phyloP scores from a whole-genome alignment of 2,113 vertebrate species.

The Chionomys nivalis region DNA sequence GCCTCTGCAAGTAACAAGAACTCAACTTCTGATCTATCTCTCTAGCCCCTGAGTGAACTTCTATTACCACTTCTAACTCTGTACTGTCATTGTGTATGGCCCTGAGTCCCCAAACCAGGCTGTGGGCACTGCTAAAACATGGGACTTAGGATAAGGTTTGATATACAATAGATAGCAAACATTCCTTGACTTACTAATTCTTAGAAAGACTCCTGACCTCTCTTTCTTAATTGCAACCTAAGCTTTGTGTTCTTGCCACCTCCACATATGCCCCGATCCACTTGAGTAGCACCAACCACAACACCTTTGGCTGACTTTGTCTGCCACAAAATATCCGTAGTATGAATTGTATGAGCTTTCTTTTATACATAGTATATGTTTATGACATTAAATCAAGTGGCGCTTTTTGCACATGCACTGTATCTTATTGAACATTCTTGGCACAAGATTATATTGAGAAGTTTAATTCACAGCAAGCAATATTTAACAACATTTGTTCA shows the following conservation, averaged over 20 bases:
- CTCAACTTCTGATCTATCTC: not conserved
- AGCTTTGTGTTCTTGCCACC: not conserved
- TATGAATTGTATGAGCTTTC: constrained; percentile 42
- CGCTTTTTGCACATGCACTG: constrained; percentile 17
- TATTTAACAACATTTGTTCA: constrained; percentile 77
- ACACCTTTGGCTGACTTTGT: constrained; percentile 29
- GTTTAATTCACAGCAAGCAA: constrained; percentile 73
- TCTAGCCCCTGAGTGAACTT: not conserved
- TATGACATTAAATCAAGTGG: constrained; percentile 31
- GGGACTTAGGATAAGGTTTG: not conserved
- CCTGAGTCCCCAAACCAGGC: not conserved
- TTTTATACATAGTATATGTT: constrained; percentile 11
- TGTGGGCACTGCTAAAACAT: not conserved
- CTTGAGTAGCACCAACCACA: not conserved
- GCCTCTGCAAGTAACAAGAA: not conserved
- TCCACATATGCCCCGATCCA: not conserved
- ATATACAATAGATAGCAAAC: not conserved
- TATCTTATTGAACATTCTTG: constrained; percentile 65
- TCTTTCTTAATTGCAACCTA: constrained; percentile 20
- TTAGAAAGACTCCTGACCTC: constrained; percentile 1
- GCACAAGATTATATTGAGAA: constrained; percentile 53
- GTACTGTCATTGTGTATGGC: not conserved
- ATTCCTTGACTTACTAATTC: constrained; percentile 11
- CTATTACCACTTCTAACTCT: not conserved
- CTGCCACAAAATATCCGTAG: constrained; percentile 1